A percentile compares a stretch with the other conserved stretches of the same genome.
phyloP scores from a whole-genome alignment of 2,113 vertebrate genomes.

The Dermatemys mawii region DNA sequence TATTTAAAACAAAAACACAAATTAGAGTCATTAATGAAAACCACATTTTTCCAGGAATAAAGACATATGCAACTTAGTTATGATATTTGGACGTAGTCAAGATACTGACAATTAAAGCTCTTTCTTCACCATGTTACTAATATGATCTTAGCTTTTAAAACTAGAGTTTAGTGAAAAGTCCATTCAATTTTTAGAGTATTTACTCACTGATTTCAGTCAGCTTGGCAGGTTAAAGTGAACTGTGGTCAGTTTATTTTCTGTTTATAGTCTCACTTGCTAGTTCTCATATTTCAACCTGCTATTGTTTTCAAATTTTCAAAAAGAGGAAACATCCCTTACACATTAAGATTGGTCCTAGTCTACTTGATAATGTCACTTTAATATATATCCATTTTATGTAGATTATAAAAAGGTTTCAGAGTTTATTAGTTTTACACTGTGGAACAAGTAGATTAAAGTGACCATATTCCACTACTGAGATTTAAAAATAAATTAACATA shows the following conservation, averaged over 20 bases:
- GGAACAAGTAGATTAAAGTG: neutral
- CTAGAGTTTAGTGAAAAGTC: rapidly evolving
- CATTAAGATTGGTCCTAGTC: neutral
- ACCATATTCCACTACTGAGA: neutral
- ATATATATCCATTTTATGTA: neutral
- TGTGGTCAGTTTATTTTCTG: neutral
- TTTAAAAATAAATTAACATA: neutral
- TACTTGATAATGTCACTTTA: neutral
- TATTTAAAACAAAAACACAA: neutral
- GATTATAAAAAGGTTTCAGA: neutral
- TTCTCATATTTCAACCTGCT: neutral
- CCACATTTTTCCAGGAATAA: neutral
- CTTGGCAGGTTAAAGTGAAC: neutral
- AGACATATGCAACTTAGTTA: rapidly evolving
- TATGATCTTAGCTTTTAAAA: neutral
- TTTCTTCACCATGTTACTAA: neutral
- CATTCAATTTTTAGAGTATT: neutral
- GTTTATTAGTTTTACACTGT: too few species aligned
- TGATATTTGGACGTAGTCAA: neutral
- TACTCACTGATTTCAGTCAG: rapidly evolving
- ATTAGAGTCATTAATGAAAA: neutral
- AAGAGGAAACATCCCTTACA: neutral
- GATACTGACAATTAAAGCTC: neutral
- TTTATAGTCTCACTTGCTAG: neutral
- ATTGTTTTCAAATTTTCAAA: neutral